phyloP scores from a whole-genome alignment of 2,797 vertebrate genomes.

The Phylloscopus collybita region DNA sequence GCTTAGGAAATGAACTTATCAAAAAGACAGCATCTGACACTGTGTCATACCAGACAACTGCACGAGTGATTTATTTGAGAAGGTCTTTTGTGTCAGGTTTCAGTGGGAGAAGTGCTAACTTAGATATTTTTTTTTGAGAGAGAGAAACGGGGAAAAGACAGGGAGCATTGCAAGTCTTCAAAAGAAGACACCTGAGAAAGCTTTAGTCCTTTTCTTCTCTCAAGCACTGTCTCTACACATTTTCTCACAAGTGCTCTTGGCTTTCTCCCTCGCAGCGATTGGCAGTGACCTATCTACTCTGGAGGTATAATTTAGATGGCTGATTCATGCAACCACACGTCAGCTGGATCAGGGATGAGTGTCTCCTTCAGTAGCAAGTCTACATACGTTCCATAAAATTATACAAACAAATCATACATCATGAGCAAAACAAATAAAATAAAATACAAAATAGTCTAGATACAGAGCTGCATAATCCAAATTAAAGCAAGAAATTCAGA shows the following conservation, averaged over 20 bases:
- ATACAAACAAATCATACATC: constrained; percentile 29
- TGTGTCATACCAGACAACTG: constrained; percentile 63
- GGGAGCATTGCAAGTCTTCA: neutral
- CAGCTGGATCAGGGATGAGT: neutral
- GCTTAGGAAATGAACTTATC: constrained; percentile 67
- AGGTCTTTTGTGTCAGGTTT: constrained; percentile 65
- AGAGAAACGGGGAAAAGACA: neutral
- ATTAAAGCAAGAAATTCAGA: neutral
- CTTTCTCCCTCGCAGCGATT: neutral
- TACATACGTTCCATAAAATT: neutral
- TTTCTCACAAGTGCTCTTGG: constrained; percentile 15
- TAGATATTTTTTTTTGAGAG: neutral
- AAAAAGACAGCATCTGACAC: constrained; percentile 70
- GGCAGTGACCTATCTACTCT: constrained; percentile 24
- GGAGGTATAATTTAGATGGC: constrained; percentile 22
- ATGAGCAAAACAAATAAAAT: neutral
- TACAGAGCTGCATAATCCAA: neutral
- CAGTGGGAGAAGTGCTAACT: constrained; percentile 50
- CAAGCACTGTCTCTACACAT: neutral
- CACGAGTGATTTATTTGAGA: constrained; percentile 53
- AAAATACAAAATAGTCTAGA: neutral
- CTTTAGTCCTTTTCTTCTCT: neutral
- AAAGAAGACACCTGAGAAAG: constrained; percentile 30
- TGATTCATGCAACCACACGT: constrained; percentile 52
- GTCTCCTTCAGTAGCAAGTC: neutral